A percentile compares a stretch with the other conserved stretches of the same genome.
Evolutionary conservation across 2,113 vertebrate genomes (phyloP).

Genomic region (Gallinago paraguaiae): DNA sequence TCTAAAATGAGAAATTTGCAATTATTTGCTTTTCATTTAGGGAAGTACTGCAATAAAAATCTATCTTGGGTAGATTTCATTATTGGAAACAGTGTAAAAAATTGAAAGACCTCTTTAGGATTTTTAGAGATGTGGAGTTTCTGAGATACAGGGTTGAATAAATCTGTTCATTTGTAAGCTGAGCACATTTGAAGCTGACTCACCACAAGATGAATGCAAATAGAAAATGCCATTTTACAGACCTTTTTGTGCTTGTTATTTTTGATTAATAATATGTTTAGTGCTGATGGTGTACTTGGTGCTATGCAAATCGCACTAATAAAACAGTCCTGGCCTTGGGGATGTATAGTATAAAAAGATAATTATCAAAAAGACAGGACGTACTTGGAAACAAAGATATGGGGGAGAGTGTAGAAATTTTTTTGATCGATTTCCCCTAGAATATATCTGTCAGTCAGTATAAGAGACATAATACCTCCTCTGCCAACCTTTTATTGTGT

Average conservation of each 20-base stretch:
- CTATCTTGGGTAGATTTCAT: not conserved
- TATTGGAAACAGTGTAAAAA: not conserved
- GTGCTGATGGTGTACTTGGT: conserved; percentile 8
- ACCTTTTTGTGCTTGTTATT: conserved; percentile 28
- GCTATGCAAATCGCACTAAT: not conserved
- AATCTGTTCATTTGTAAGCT: conserved; percentile 47
- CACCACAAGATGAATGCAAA: conserved; percentile 34
- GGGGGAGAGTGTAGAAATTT: not conserved
- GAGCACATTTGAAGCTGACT: conserved; percentile 53
- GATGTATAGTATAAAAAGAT: conserved; percentile 12
- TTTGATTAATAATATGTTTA: conserved; percentile 50
- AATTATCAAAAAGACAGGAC: conserved; percentile 13
- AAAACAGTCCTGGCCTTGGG: not conserved
- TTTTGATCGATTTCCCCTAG: not conserved
- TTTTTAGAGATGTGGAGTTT: not conserved
- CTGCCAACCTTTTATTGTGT: conserved; percentile 14
- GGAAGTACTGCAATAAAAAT: not conserved
- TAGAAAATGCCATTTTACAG: conserved; percentile 44
- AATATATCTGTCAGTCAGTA: conserved; percentile 15
- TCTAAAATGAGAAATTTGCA: not conserved
- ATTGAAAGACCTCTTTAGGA: not conserved
- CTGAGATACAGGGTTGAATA: conserved; percentile 1
- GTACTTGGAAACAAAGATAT: conserved; percentile 26
- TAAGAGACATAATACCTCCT: not conserved
- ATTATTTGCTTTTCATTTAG: not conserved